Base-by-base conservation (phyloP, 2,888 invertebrate genomes). In the Spodoptera littoralis region DNA sequence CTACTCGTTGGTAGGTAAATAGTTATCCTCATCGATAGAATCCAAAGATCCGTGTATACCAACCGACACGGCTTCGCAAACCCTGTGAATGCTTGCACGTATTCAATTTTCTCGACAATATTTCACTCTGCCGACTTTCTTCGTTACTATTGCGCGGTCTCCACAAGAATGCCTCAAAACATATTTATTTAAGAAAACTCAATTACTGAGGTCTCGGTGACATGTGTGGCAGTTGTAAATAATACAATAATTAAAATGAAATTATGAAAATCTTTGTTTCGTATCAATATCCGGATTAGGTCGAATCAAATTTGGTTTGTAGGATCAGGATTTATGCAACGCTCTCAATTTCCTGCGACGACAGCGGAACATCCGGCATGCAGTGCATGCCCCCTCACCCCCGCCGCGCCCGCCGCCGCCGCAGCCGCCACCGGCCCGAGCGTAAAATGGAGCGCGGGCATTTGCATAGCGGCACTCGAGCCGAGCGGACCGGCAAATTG, bases 271-370 rank as follows among this genome's bases (percentile, higher is more conserved):
- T 88, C 87, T 90, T 90, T 92, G 91, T 92, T 90, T 91, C 91
- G 88, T 92, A 93, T 92, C 93, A 92, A 93, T 93, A 93, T 93
- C 92, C 93, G 93, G 93, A 93, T 94, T 93, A 93, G 89, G 90
- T 88, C 77, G 91, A 92, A 93, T 92, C 92, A 91, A 93, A 93
- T 94, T 94, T 91, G 91, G 91, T 91, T 93, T 90, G 92, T 89
- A 90, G 90, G 90, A 93, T 92, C 90, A 89, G 90, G 90, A 92
- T 94, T 93, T 93, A 92, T 94, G 94, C 93, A 92, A 91, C 89
- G 91, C 88, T 93, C 92, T 92, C 94, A 94, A 94, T 94, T 94
- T 94, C 94, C 94, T 93, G 92, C 89, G 91, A 92, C 90, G 92
- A 92, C 92, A 92, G 88, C 88, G 88, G 88, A 89, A 90, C 92